A percentile compares a stretch with the other conserved stretches of the same genome.
phyloP scores from a whole-genome alignment of 2,888 invertebrate genomes.

The Temnothorax unifasciatus region DNA sequence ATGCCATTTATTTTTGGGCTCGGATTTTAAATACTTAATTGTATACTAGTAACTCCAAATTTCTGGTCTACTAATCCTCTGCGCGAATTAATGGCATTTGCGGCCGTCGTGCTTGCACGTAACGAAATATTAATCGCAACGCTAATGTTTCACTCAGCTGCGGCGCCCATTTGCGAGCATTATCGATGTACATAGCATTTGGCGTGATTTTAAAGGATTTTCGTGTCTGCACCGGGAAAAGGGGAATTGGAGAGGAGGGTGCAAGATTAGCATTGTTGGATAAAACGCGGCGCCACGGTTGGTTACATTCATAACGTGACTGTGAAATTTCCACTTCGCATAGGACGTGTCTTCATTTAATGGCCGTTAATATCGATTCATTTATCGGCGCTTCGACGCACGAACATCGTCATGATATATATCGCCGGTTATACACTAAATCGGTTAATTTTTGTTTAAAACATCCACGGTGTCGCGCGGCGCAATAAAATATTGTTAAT shows the following conservation, averaged over 20 bases:
- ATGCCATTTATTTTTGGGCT: not conserved
- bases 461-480: not conserved
- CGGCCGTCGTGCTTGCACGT: constrained; percentile 48
- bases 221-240: constrained; percentile 47
- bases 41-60: constrained; percentile 5
- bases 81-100: constrained; percentile 64
- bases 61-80: constrained; percentile 41
- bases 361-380: constrained; percentile 50
- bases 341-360: constrained; percentile 61
- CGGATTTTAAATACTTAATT: constrained; percentile 37
- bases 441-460: constrained; percentile 33
- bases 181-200: constrained; percentile 58
- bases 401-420: not conserved
- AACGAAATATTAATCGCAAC: constrained; percentile 64
- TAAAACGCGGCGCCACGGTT: constrained; percentile 58
- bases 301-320: constrained; percentile 65
- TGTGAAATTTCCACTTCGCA: constrained; percentile 66
- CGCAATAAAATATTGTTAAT: constrained; percentile 27
- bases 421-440: constrained; percentile 16
- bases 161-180: constrained; percentile 59
- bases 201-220: constrained; percentile 68
- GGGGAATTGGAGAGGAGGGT: constrained; percentile 41
- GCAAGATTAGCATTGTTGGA: constrained; percentile 71
- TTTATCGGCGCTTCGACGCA: constrained; percentile 34
- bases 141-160: constrained; percentile 62